Percentiles rank a stretch among this genome's conserved stretches.
Conservation (phyloP, 2,113 vertebrate genomes). For the Menura novaehollandiae region DNA sequence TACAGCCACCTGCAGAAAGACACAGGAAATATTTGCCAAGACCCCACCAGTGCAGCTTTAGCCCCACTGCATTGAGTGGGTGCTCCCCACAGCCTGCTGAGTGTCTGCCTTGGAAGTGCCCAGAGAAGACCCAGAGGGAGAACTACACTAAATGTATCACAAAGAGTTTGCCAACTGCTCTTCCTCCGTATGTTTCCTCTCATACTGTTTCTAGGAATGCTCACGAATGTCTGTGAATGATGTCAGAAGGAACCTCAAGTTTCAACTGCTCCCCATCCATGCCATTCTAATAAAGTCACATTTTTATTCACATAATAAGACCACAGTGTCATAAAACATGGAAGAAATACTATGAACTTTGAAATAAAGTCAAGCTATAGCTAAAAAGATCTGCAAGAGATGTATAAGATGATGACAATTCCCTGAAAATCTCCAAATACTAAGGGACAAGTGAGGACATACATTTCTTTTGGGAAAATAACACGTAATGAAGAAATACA, state of each 20-base stretch:
- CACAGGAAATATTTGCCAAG: neutral
- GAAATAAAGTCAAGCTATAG: neutral
- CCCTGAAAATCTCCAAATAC: neutral
- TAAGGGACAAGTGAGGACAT: neutral
- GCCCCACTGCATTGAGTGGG: fast-evolving
- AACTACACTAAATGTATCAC: neutral
- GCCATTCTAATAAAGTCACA: neutral
- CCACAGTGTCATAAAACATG: neutral
- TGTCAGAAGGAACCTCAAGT: neutral
- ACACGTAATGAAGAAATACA: neutral
- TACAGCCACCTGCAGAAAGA: neutral
- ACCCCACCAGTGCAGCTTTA: neutral
- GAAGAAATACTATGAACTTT: neutral
- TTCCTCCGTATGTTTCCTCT: neutral
- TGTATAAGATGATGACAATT: neutral
- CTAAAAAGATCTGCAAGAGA: neutral
- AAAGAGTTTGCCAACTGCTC: neutral
- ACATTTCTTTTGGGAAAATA: neutral
- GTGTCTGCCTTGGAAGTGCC: neutral
- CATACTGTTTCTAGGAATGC: neutral
- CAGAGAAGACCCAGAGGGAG: neutral
- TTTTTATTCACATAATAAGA: neutral
- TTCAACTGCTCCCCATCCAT: neutral
- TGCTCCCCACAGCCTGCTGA: neutral
- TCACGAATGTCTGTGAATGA: neutral